Evolutionary conservation across 2,797 vertebrate genomes (phyloP).

Genomic region (Eupleurogrammus muticus): DNA sequence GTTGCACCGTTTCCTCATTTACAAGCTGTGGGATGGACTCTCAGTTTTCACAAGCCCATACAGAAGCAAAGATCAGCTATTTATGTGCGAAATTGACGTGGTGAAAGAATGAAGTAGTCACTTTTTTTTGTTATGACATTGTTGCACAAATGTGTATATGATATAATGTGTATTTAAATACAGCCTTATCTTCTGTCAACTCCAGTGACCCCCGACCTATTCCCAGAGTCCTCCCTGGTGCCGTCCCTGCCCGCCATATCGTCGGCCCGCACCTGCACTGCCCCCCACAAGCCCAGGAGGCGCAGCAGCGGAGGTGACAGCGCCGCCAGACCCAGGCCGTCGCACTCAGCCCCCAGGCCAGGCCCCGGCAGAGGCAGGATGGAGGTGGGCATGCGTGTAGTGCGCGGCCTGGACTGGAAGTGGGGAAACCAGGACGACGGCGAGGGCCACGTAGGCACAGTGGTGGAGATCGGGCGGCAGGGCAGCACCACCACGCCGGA

Average conservation of each 20-base stretch:
- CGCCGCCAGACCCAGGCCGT: conserved; percentile 69
- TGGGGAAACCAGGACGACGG: conserved; percentile 97
- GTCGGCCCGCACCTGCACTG: conserved; percentile 51
- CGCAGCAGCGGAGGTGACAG: conserved; percentile 56
- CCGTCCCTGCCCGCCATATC: conserved; percentile 69
- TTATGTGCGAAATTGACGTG: not conserved
- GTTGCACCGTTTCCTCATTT: conserved; percentile 27
- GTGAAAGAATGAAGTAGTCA: not conserved
- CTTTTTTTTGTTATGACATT: not conserved
- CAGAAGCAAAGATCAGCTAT: not conserved
- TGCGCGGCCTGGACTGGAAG: conserved; percentile 97
- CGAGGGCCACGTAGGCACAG: conserved; percentile 94
- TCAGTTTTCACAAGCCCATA: not conserved
- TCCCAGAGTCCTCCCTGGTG: conserved; percentile 77
- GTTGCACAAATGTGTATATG: not conserved
- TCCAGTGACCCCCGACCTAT: conserved; percentile 82
- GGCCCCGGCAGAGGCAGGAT: conserved; percentile 84
- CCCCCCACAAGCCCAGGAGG: conserved; percentile 61
- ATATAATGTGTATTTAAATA: not conserved
- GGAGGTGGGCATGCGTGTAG: conserved; percentile 98
- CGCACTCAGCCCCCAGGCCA: conserved; percentile 57
- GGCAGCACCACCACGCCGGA: conserved; percentile 97
- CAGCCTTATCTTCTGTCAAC: conserved; percentile 6
- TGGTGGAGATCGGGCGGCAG: conserved; percentile 96
- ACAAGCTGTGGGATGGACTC: conserved; percentile 11